Conservation (phyloP, 2,113 vertebrate genomes). For the Callospermophilus lateralis region DNA sequence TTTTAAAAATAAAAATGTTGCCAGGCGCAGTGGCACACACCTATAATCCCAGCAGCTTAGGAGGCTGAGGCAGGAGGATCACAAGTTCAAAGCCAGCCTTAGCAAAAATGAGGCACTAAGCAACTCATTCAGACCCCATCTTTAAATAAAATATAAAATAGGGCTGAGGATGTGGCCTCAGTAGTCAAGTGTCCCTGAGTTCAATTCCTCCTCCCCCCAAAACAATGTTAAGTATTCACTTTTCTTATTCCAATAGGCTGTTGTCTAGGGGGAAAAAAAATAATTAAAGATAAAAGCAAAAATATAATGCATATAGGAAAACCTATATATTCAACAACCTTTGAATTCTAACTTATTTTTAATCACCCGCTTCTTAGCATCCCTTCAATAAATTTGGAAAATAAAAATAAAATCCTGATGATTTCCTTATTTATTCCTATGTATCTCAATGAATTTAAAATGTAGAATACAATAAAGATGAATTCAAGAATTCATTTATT, state of each 20-base stretch:
- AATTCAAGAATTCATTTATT: constrained; percentile 36
- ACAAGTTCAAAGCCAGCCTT: too few species aligned
- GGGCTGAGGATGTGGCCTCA: too few species aligned
- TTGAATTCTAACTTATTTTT: constrained; percentile 49
- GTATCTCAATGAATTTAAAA: constrained; percentile 45
- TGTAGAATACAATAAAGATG: constrained; percentile 7
- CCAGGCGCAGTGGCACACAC: too few species aligned
- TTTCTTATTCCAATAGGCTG: not conserved
- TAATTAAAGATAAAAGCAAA: not conserved
- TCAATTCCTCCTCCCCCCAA: too few species aligned
- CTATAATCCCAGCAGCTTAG: too few species aligned
- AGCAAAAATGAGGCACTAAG: too few species aligned
- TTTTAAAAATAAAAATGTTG: constrained; percentile 12
- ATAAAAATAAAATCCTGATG: constrained; percentile 33
- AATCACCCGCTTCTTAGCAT: not conserved
- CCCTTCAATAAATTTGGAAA: constrained; percentile 46
- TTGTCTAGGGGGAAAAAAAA: not conserved
- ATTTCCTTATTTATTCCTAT: not conserved
- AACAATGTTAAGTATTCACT: not conserved
- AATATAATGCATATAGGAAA: constrained; percentile 17
- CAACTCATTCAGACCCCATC: too few species aligned
- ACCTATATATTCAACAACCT: not conserved
- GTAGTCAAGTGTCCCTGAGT: too few species aligned
- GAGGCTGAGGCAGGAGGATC: too few species aligned
- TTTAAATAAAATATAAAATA: too few species aligned